Evolutionary conservation across 2,113 vertebrate species (phyloP).

Genomic region (Pedetes capensis): DNA sequence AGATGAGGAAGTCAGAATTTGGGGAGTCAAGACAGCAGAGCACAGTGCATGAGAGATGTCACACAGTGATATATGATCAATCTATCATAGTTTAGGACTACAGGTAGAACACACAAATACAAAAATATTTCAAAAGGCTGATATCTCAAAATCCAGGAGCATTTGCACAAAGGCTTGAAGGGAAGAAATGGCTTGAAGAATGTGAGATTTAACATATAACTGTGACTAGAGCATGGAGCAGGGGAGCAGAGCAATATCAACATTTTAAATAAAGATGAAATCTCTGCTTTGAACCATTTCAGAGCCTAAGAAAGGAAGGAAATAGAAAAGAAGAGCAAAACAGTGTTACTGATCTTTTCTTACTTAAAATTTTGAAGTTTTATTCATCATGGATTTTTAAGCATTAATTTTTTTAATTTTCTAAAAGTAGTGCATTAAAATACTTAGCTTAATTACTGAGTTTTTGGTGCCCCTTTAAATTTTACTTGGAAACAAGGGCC

Average conservation of each 20-base stretch:
- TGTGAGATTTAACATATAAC: background rate
- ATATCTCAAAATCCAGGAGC: background rate
- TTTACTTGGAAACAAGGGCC: background rate
- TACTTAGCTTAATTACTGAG: background rate
- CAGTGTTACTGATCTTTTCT: background rate
- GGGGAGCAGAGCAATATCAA: too few relatives aligned
- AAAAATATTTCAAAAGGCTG: background rate
- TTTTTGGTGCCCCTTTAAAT: background rate
- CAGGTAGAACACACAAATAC: too few relatives aligned
- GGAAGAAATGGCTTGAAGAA: background rate
- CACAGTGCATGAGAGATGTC: background rate
- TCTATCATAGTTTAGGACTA: background rate
- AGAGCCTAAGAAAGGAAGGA: background rate
- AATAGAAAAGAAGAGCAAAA: background rate
- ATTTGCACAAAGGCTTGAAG: background rate
- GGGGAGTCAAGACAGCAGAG: background rate
- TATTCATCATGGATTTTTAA: background rate
- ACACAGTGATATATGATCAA: accelerated
- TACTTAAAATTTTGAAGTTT: background rate
- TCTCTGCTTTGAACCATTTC: background rate
- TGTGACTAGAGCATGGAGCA: background rate
- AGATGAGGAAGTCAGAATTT: background rate
- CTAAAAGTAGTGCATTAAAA: background rate
- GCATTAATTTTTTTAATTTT: background rate
- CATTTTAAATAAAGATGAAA: background rate